phyloP scores from a whole-genome alignment of 2,888 invertebrate genomes.

The Drosophila atripex region DNA sequence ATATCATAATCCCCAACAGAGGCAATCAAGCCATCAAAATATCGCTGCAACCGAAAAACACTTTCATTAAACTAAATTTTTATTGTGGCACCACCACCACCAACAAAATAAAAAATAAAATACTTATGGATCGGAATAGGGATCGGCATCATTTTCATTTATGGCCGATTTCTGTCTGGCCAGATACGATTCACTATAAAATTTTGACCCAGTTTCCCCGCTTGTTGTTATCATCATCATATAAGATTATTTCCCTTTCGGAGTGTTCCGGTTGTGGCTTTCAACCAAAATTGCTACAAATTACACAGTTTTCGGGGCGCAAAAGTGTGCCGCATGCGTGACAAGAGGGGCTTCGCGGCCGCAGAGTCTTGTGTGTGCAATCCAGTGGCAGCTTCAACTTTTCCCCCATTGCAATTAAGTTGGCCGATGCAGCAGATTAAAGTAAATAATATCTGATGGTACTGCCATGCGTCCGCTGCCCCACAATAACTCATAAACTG shows the following conservation, averaged over 20 bases:
- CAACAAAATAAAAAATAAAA: background rate
- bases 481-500: slow-evolving; percentile 73
- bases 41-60: slow-evolving; percentile 61
- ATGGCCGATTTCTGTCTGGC: slow-evolving; percentile 47
- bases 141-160: slow-evolving; percentile 58
- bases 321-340: slow-evolving; percentile 76
- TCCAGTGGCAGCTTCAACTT: slow-evolving; percentile 36
- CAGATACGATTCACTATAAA: slow-evolving; percentile 57
- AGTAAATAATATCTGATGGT: slow-evolving; percentile 73
- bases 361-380: no score
- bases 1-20: slow-evolving; percentile 65
- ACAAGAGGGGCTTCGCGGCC: no score
- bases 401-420: slow-evolving; percentile 74
- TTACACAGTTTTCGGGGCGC: slow-evolving; percentile 74
- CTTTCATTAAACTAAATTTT: slow-evolving; percentile 78
- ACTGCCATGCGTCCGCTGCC: slow-evolving; percentile 21
- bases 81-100: slow-evolving; percentile 67
- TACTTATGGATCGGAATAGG: background rate
- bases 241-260: slow-evolving; percentile 27
- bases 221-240: slow-evolving; percentile 34
- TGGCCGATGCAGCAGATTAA: slow-evolving; percentile 73
- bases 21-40: slow-evolving; percentile 75
- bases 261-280: slow-evolving; percentile 42
- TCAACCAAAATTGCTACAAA: slow-evolving; percentile 74
- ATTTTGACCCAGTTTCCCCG: slow-evolving; percentile 71